Conservation (phyloP, 2,797 vertebrate genomes). For the Helarctos malayanus region DNA sequence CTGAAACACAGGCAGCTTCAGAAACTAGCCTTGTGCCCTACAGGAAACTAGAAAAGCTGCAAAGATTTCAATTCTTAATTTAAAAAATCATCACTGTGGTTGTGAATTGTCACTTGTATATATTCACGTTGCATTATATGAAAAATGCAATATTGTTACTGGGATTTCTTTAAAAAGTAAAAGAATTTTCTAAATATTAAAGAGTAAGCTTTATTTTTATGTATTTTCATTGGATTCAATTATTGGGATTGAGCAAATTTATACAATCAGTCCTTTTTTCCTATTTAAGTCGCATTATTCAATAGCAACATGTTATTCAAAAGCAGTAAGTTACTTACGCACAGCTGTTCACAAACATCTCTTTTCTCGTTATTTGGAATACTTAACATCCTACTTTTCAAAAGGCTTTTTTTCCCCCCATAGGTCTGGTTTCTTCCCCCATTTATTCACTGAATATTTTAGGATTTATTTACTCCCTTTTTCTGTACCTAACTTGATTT, state of each 20-base stretch:
- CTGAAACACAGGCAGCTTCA: neutral
- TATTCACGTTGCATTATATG: neutral
- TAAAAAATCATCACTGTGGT: neutral
- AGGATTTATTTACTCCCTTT: neutral
- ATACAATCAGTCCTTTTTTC: neutral
- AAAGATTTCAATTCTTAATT: neutral
- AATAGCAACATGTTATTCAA: neutral
- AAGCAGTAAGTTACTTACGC: neutral
- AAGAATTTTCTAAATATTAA: neutral
- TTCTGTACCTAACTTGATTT: neutral
- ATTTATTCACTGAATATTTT: neutral
- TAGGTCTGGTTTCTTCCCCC: neutral
- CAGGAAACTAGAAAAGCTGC: neutral
- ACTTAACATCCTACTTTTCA: neutral
- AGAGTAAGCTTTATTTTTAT: neutral
- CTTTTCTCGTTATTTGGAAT: neutral
- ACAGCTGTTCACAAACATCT: neutral
- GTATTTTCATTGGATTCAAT: neutral
- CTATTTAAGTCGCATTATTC: neutral
- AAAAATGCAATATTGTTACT: neutral
- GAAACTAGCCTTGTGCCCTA: neutral
- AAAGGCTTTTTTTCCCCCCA: neutral
- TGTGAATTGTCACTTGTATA: neutral
- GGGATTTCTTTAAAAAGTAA: neutral
- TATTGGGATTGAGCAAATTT: neutral